Conservation (phyloP, 2,797 vertebrate species). For the Chloroceryle inda region DNA sequence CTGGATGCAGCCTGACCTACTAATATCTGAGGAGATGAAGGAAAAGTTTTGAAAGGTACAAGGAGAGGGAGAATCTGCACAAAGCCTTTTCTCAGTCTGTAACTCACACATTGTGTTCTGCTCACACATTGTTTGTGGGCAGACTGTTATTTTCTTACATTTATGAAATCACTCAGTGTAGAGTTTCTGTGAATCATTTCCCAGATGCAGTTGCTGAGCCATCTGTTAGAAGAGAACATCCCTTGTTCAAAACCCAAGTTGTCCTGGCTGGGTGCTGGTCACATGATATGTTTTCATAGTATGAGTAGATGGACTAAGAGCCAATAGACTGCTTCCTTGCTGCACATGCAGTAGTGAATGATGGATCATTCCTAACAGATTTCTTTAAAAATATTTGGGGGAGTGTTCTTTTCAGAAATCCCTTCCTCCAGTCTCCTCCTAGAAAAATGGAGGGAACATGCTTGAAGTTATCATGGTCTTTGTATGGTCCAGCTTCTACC, state of each 20-base stretch:
- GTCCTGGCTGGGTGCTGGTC: neutral
- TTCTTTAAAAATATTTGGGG: neutral
- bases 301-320: neutral
- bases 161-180: neutral
- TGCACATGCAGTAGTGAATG: neutral
- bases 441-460: neutral
- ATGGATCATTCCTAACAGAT: neutral
- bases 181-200: neutral
- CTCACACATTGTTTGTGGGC: neutral
- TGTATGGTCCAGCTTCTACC: neutral
- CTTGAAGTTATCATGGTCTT: neutral
- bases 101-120: neutral
- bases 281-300: neutral
- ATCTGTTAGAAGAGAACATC: neutral
- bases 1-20: neutral
- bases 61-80: neutral
- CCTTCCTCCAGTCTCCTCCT: neutral
- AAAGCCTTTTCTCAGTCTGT: neutral
- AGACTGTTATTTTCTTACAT: conserved; percentile 5
- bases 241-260: neutral
- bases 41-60: neutral
- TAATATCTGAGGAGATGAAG: neutral
- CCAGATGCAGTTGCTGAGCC: neutral
- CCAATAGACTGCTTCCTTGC: neutral
- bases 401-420: neutral